phyloP scores from a whole-genome alignment of 2,797 vertebrate species.

The Trematomus bernacchii region DNA sequence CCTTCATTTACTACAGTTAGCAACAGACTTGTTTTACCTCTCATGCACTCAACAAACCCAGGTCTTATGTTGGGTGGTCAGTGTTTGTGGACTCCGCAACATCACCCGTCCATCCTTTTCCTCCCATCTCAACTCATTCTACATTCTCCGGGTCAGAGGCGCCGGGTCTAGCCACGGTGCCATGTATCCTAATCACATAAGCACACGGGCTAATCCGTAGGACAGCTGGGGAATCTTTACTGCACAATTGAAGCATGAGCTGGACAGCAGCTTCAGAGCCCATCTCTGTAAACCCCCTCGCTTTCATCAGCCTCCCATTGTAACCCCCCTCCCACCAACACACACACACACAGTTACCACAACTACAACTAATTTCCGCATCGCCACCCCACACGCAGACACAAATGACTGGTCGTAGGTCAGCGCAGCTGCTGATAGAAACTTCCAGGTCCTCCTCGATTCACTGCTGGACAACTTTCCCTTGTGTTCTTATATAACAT shows the following conservation, averaged over 20 bases:
- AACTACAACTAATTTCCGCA: slow-evolving; percentile 55
- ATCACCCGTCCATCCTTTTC: slow-evolving; percentile 62
- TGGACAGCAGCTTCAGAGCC: slow-evolving; percentile 72
- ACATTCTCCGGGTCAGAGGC: slow-evolving; percentile 82
- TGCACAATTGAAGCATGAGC: slow-evolving; percentile 82
- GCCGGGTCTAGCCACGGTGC: slow-evolving; percentile 83
- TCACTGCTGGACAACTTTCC: slow-evolving; percentile 65
- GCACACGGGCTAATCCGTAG: slow-evolving; percentile 84
- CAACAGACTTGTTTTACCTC: slow-evolving; percentile 13
- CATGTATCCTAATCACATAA: slow-evolving; percentile 88
- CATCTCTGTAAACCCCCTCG: slow-evolving; percentile 70
- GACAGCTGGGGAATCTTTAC: slow-evolving; percentile 89
- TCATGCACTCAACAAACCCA: slow-evolving; percentile 16
- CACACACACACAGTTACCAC: slow-evolving; percentile 35
- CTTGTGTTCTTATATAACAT: slow-evolving; percentile 70
- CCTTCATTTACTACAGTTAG: slow-evolving; percentile 5
- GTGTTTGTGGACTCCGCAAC: slow-evolving; percentile 41
- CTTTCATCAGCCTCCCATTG: slow-evolving; percentile 76
- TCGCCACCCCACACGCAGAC: slow-evolving; percentile 46
- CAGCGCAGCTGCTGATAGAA: slow-evolving; percentile 76
- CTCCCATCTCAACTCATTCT: slow-evolving; percentile 66
- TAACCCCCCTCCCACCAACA: slow-evolving; percentile 41
- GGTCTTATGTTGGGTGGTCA: slow-evolving; percentile 20
- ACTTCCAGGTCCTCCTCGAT: slow-evolving; percentile 70
- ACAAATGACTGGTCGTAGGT: slow-evolving; percentile 61